Base-by-base conservation (phyloP, 2,797 vertebrate species). In the Myotis myotis region DNA sequence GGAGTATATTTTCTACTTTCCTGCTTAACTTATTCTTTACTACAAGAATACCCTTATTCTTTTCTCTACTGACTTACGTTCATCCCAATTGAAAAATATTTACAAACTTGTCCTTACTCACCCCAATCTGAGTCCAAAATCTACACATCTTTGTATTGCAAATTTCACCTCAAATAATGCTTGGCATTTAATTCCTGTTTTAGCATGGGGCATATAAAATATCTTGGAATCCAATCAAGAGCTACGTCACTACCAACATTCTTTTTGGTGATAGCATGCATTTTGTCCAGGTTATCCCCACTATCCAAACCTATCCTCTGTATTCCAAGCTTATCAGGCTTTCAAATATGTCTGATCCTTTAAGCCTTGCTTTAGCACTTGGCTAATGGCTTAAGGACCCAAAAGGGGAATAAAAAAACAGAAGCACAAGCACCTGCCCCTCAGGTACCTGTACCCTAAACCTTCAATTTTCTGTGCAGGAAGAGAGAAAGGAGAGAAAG, bases 1-100 rank as follows among this genome's bases (percentile, higher is more conserved):
- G 36, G 47, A 94, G 22, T 66, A 23, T 72, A 83, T 87, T 91
- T 91, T 85, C 53, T 93, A 76, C 75, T 89, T 91, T 79, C 36
- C 44, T 93, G 30, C 22, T 71, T 36, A n/a, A 96, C 60, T 36
- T 80, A 83, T 72, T 93, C 83, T 64, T 88, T 90, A 60, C 75
- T 79, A 70, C 1, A 79, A 94, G 74, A 89, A 80, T 89, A 72
- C 30, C 22, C 38, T 85, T 87, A 53, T 5, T 88, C 36, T 87
- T 78, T 87, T 72, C 71, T 91, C n/a, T 74, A 66, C 70, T 72
- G 53, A 62, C 60, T 82, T 91, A 86, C 51, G 95, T 79, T 71
- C 33, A 96, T 51, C 60, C 23, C 38, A 93, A 36, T 30, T 89
- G 68, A 80, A 92, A 66, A 78, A 47, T 74, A 36, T 66, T 91